These are phyloP conservation scores for Orthonyx spaldingii DNA, from an alignment of 2,113 vertebrate species.

Conservation along the genomic window DNA sequence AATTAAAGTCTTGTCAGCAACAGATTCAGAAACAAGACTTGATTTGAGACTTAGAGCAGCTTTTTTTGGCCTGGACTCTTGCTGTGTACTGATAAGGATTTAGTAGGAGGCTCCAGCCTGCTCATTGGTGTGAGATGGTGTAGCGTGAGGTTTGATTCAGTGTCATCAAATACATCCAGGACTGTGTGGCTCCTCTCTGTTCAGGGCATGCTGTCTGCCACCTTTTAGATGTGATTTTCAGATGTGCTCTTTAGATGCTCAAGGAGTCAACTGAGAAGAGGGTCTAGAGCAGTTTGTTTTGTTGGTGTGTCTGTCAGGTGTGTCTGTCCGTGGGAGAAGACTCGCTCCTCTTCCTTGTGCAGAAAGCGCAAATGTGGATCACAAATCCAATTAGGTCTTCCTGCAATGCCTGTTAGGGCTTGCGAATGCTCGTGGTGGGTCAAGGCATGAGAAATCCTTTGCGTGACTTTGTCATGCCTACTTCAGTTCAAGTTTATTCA, in stretches of 20 bases:
- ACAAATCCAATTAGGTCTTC: neutral
- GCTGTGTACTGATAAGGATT: neutral
- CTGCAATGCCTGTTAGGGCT: neutral
- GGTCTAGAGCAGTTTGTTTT: neutral
- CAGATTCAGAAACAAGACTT: neutral
- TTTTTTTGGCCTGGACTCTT: neutral
- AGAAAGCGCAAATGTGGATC: neutral
- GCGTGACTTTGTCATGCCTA: neutral
- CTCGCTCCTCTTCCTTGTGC: neutral
- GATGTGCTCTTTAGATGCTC: neutral
- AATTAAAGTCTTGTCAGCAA: neutral
- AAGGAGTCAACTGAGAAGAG: neutral
- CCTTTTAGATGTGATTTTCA: neutral
- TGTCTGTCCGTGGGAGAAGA: neutral
- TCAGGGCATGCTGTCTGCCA: neutral
- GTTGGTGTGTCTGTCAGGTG: neutral
- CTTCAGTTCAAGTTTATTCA: neutral
- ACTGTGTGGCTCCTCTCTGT: neutral
- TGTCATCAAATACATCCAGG: neutral
- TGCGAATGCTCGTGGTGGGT: neutral
- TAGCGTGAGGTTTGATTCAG: neutral
- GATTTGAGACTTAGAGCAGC: neutral
- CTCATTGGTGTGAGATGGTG: neutral
- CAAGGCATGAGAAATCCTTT: neutral
- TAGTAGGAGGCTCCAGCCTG: neutral